Evolutionary conservation across 2,888 invertebrate species (phyloP).

Genomic region (Caradrina clavipalpis): DNA sequence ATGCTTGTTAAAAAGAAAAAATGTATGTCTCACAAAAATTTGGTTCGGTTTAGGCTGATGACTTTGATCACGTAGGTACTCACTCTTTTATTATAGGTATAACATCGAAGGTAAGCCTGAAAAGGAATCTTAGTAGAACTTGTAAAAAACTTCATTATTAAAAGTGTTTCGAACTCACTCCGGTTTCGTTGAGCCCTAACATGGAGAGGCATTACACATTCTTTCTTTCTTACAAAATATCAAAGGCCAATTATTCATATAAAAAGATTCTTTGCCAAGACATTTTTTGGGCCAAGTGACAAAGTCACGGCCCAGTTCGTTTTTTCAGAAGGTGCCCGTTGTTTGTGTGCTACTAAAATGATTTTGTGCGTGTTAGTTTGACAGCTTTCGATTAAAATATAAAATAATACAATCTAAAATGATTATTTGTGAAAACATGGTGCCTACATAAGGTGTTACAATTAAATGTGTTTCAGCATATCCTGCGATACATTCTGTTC

Average conservation of each 20-base stretch:
- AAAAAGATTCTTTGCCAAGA: conserved; percentile 44
- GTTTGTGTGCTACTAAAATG: neutral
- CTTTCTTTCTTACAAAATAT: conserved; percentile 38
- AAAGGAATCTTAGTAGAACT: conserved; percentile 44
- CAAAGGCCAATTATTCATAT: conserved; percentile 48
- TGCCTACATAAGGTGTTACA: too few species aligned
- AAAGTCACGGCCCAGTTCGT: conserved; percentile 21
- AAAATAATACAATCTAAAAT: too few species aligned
- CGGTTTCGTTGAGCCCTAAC: conserved; percentile 30
- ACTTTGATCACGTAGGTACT: conserved; percentile 6
- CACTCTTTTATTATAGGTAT: conserved; percentile 43
- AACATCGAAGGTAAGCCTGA: conserved; percentile 7
- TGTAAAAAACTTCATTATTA: conserved; percentile 55
- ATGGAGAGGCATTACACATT: conserved; percentile 40
- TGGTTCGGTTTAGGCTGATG: neutral
- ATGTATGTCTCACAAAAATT: neutral
- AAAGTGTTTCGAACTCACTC: conserved; percentile 47
- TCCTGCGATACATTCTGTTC: too few species aligned
- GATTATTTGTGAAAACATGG: too few species aligned
- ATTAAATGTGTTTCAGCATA: too few species aligned
- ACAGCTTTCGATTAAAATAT: neutral
- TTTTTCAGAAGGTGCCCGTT: conserved; percentile 2
- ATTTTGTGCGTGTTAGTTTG: neutral
- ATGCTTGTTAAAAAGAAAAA: neutral
- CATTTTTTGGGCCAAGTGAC: conserved; percentile 23